Conservation (phyloP, 2,797 vertebrate species). For the Novumbra hubbsi region DNA sequence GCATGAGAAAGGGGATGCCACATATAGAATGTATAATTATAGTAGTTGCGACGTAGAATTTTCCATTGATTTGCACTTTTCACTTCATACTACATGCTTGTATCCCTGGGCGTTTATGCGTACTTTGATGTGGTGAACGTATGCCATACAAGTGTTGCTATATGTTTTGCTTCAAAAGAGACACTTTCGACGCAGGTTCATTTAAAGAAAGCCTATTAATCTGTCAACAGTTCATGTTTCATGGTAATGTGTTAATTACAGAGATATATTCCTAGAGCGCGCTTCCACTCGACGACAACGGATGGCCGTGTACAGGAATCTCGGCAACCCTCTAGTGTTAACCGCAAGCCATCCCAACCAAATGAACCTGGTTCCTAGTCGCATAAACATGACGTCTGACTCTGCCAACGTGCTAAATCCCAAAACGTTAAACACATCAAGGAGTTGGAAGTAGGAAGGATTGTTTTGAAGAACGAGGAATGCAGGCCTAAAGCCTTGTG, state of each 20-base stretch:
- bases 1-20: conserved; percentile 40
- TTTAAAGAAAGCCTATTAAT: background rate
- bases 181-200: background rate
- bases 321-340: background rate
- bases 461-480: conserved; percentile 27
- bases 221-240: background rate
- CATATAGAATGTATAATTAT: background rate
- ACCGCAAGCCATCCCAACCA: background rate
- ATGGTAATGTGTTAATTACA: background rate
- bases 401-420: conserved; percentile 24
- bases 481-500: conserved; percentile 42
- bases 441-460: conserved; percentile 21
- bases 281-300: background rate
- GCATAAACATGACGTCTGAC: background rate
- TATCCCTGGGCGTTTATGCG: background rate
- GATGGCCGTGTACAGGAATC: conserved; percentile 30
- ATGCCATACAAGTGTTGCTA: background rate
- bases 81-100: background rate
- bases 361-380: background rate
- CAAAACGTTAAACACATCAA: conserved; percentile 15
- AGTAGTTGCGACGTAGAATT: background rate
- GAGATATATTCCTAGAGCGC: background rate
- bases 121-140: background rate
- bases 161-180: background rate
- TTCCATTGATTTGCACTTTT: background rate